These are phyloP conservation scores for Heliopora coerulea DNA, from an alignment of 92 coral and sea anemone genomes.

Conservation along the genomic window DNA sequence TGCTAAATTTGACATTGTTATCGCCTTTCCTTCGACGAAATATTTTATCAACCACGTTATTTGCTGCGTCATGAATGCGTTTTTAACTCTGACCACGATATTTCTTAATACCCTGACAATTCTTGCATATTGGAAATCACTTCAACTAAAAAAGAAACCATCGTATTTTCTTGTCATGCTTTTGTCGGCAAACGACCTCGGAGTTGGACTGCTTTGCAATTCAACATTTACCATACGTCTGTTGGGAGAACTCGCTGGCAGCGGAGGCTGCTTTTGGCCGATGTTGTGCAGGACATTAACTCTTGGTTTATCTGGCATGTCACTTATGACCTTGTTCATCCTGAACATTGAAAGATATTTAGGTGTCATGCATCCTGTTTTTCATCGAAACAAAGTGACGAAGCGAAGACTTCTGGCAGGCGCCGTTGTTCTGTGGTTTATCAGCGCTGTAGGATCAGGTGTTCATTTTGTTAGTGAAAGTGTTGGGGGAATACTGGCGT, in stretches of 20 bases:
- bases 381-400: neutral
- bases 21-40: neutral
- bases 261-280: neutral
- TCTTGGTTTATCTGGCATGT: neutral
- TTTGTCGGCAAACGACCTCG: neutral
- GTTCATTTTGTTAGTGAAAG: neutral
- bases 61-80: neutral
- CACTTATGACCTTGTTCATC: neutral
- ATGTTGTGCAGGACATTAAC: neutral
- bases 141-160: neutral
- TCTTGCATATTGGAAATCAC: conserved; percentile 15
- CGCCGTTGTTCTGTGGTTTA: neutral
- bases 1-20: neutral
- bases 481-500: neutral
- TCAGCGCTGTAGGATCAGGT: neutral
- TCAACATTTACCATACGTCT: neutral
- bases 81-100: neutral
- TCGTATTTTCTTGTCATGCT: conserved; percentile 30
- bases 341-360: conserved; percentile 17
- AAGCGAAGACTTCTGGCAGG: neutral
- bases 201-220: conserved; percentile 5
- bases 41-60: conserved; percentile 2
- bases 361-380: neutral
- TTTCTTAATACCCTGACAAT: conserved; percentile 3
- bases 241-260: neutral